Evolutionary conservation across 2,113 vertebrate species (phyloP).

Genomic region (Cettia cetti): DNA sequence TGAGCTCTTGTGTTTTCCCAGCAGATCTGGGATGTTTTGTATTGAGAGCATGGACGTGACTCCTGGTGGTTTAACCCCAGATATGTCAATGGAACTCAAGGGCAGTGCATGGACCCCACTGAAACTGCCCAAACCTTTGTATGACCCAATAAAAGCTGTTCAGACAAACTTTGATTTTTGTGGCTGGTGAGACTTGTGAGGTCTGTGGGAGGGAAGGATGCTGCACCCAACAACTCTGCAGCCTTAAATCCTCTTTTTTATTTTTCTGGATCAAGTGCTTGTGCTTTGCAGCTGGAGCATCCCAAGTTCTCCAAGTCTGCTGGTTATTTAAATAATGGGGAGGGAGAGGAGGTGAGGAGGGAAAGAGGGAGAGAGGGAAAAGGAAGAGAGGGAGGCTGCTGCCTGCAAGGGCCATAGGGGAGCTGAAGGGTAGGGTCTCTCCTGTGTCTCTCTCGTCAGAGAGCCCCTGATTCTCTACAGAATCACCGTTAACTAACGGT

Average conservation of each 20-base stretch:
- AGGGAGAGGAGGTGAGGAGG: too few relatives aligned
- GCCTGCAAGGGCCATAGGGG: neutral
- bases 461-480: neutral
- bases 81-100: neutral
- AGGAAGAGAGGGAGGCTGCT: neutral
- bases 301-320: neutral
- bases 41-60: accelerated
- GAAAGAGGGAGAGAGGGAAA: accelerated
- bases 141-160: neutral
- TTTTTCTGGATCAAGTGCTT: neutral
- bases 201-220: neutral
- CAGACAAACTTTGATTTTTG: neutral
- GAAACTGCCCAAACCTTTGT: neutral
- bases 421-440: neutral
- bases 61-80: neutral
- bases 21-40: neutral
- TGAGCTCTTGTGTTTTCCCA: neutral
- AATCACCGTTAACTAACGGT: neutral
- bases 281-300: neutral
- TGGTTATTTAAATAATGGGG: neutral
- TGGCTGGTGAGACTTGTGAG: neutral
- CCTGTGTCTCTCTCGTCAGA: neutral
- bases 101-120: neutral
- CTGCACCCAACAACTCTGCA: too few relatives aligned
- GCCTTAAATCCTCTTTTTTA: neutral